Percentiles rank a stretch among this genome's conserved stretches.
These are phyloP conservation scores for Cladopsammia gracilis DNA, from an alignment of 64 coral and sea anemone species.

Conservation along the genomic window DNA sequence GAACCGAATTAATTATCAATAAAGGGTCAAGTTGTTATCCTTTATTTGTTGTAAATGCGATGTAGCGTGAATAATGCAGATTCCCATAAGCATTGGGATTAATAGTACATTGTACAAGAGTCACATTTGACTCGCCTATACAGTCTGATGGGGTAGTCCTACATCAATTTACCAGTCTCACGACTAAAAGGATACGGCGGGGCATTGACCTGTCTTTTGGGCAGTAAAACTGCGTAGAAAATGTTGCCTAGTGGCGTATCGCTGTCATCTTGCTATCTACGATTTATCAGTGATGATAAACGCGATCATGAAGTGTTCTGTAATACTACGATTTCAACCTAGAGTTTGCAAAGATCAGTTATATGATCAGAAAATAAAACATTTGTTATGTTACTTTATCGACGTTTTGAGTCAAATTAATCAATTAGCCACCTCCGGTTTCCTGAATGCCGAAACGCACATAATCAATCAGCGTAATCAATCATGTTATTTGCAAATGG, in stretches of 20 bases:
- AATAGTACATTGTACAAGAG: background rate
- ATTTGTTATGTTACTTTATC: background rate
- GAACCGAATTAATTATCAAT: slow-evolving; percentile 15
- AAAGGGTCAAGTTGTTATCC: slow-evolving; percentile 31
- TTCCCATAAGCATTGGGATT: background rate
- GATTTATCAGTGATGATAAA: slow-evolving; percentile 27
- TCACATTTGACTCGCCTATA: background rate
- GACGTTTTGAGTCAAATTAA: slow-evolving; percentile 8
- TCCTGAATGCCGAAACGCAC: background rate
- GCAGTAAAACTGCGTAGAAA: background rate
- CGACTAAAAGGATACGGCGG: background rate
- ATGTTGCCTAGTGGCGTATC: background rate
- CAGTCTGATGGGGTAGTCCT: background rate
- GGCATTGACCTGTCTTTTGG: background rate
- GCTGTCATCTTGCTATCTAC: background rate
- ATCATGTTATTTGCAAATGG: no score
- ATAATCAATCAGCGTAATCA: background rate
- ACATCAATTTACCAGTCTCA: no score
- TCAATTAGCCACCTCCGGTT: slow-evolving; percentile 7
- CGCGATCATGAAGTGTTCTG: background rate
- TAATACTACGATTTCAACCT: background rate
- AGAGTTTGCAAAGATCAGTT: background rate
- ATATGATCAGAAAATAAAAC: background rate
- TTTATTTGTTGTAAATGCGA: slow-evolving; percentile 13
- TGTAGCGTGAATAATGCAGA: background rate